Evolutionary conservation across 2,888 invertebrate genomes (phyloP), one percentile per base, ranked within the genome.

Genomic region (Latrodectus elegans): DNA sequence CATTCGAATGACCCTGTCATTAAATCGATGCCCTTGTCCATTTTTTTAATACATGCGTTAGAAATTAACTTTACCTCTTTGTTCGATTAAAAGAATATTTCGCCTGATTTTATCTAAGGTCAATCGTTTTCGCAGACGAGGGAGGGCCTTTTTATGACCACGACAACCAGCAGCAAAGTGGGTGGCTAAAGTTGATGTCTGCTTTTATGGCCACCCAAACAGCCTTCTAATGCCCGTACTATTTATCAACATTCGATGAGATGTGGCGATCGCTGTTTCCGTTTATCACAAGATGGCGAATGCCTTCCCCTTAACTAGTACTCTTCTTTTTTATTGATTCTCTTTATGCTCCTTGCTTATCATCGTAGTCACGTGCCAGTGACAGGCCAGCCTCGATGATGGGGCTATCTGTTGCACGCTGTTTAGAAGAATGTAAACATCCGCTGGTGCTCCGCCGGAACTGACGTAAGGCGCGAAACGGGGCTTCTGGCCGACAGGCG

Each of bases 391-490:
- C 51, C 70, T 64, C 67, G 76, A 75, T 76, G 76, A 76, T 76
- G 68, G 76, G 76, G 53, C 83, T 73, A 81, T 81, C 81, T 76
- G 75, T 75, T 74, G 75, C 74, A 68, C 26, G 77, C 26, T 52
- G 84, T 77, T 70, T 77, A 77, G 60, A 67, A 70, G 73, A 75
- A 85, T 60, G 79, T 85, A 85, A 85, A 85, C 85, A 85, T 85
- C 85, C 85, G 84, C 55, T 71, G 70, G 60, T 71, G 53, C 51
- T n/a, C 12, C 60, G 55, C 85, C 73, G 85, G 85, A 85, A 64
- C 85, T 85, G 85, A 85, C 85, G 85, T 85, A 74, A 75, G 26
- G 82, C 49, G 60, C 70, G 64, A 67, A 65, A 49, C 51, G 52
- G 26, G 78, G 72, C 73, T 72, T 83, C 83, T 75, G 83, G 83